Evolutionary conservation across 2,797 vertebrate genomes (phyloP), one percentile per base, ranked within the genome.

Genomic region (Echiichthys vipera): DNA sequence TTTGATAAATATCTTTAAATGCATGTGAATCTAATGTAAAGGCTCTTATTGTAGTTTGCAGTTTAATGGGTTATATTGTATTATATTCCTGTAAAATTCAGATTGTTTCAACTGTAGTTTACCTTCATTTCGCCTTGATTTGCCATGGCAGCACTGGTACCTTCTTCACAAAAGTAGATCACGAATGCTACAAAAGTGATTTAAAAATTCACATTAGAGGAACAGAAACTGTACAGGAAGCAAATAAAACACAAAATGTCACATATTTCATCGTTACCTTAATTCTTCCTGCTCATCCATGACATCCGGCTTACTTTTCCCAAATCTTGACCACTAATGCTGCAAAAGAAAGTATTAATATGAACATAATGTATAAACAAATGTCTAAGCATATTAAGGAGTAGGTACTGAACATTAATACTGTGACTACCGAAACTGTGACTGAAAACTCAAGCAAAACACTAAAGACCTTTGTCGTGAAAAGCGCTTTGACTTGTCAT

Each of bases 61-160:
- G 12, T 43, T 14, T 17, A 14, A 27, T 29, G 18, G 2, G 27
- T 36, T 54, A 45, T 18, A 36, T 9, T 14, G 32, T 7, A 55
- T 15, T 22, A 57, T 5, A 18, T 32, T 46, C 5, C 7, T 22
- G 3, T 25, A 25, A 45, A 36, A 50, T 2, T 6, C 4, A 5
- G 1, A 24, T 22, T 15, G 4, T 29, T 45, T 6, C 0, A 30
- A 3, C 11, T 18, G 2, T 27, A 34, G 63, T 32, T 81, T 81
- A 88, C 84, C 71, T 80, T 81, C 1, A 37, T 37, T 56, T 78
- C 37, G 0, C 17, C 24, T 32, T 61, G 54, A 15, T 68, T 43
- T n/a, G 65, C 74, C 84, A 89, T 84, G 3, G 4, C 56, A 13
- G 20, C 9, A 3, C 36, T 24, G 25, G 4, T 18, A 76, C 3